Base-by-base conservation (phyloP, 2,113 vertebrate species). In the Cyanocitta stelleri region DNA sequence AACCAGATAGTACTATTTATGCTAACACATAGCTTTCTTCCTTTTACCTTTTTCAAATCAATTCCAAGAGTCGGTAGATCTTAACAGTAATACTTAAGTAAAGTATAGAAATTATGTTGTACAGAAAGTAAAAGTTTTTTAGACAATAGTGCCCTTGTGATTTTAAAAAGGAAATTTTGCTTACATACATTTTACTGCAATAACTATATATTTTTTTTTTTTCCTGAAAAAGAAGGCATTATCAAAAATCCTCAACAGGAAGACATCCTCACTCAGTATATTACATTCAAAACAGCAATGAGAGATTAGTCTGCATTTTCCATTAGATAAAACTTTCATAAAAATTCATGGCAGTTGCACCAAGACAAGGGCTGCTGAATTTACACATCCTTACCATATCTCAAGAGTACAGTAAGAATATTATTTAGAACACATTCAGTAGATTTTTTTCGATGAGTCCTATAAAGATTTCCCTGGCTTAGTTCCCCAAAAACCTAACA, bases 401-500 rank as follows among this genome's bases (percentile, higher is more conserved):
- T 56, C 58, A 72, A 14, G 43, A 46, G 37, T 37, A 88, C 67
- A 85, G 17, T n/a, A 11, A 85, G 15, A 44, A 16, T 11, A 41
- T 61, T 88, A 82, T 87, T 93, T 94, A 82, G 72, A 91, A 37
- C n/a, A 52, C 33, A 67, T n/a, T 92, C 15, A 44, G 30, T 56
- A 35, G 11, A 56, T 87, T 87, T 90, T 52, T 46, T 61, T 61
- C 4, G 0, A 61, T 74, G 83, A 56, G 32, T 64, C 51, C 20
- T 79, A 52, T 74, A 72, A 88, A 76, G 44, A 55, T 51, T 81
- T 74, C 19, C 27, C 92, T 94, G 85, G 64, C 83, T 71, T 32
- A 49, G 12, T 85, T 89, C 22, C 58, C 41, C 4, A 5, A 66
- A 91, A 87, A 56, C 8, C 56, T 90, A 79, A 59, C 88, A 46